Conservation (phyloP, 2,113 vertebrate species). For the Amazona guildingii region DNA sequence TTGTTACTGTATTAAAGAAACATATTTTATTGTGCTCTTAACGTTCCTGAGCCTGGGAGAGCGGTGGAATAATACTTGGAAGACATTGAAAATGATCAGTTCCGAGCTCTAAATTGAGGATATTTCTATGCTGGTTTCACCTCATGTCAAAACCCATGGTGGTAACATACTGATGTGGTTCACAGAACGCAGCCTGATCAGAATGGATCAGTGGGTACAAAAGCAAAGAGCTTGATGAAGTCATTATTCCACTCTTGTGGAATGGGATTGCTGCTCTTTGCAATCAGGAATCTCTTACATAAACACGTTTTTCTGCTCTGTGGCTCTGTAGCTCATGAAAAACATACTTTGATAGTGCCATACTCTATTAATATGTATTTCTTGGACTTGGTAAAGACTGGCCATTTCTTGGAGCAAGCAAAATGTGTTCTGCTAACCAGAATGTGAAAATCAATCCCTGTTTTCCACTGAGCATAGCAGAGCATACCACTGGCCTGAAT, state of each 20-base stretch:
- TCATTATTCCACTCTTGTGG: constrained; percentile 7
- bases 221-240: neutral
- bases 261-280: neutral
- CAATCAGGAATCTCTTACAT: neutral
- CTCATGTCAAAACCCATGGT: neutral
- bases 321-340: neutral
- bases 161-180: neutral
- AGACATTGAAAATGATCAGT: neutral
- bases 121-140: neutral
- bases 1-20: neutral
- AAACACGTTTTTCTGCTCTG: neutral
- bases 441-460: constrained; percentile 45
- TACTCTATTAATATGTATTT: neutral
- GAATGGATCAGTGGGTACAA: neutral
- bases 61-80: neutral
- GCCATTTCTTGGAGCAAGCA: constrained; percentile 14
- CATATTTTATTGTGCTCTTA: neutral
- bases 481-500: neutral
- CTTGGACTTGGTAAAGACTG: neutral
- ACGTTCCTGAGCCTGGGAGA: neutral
- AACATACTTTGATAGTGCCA: neutral
- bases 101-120: neutral
- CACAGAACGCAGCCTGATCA: neutral
- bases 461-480: constrained; percentile 43
- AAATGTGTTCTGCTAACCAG: constrained; percentile 9